Evolutionary conservation across 2,113 vertebrate genomes (phyloP).

Genomic region (Chinchilla lanigera): DNA sequence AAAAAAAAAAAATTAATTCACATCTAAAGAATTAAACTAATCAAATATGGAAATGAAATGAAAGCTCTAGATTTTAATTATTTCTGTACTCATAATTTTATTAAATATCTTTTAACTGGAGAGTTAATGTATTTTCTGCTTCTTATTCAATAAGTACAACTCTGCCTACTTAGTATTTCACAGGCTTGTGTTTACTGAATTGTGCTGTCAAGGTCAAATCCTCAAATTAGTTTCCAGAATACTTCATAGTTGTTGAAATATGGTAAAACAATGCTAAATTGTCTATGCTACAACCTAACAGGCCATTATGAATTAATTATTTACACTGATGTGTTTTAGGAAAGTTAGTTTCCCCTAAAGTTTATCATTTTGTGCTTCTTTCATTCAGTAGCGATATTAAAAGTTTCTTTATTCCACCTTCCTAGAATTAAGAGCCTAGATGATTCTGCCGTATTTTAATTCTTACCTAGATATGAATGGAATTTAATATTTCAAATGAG

Average conservation of each 20-base stretch:
- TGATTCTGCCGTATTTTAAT: background rate
- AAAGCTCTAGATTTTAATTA: conserved; percentile 47
- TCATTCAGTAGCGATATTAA: background rate
- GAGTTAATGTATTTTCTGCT: conserved; percentile 43
- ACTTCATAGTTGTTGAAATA: conserved; percentile 12
- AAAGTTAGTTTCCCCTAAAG: background rate
- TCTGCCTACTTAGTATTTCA: conserved; percentile 34
- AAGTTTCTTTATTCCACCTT: background rate
- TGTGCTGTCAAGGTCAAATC: conserved; percentile 35
- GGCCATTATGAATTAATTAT: background rate
- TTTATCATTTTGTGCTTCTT: background rate
- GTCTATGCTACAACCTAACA: conserved; percentile 23
- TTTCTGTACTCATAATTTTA: conserved; percentile 40
- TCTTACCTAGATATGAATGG: background rate
- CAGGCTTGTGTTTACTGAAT: background rate
- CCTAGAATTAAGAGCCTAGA: background rate
- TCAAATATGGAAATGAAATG: background rate
- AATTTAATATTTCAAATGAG: conserved; percentile 7
- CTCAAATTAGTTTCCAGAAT: conserved; percentile 59
- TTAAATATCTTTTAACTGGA: conserved; percentile 51
- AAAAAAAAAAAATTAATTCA: too few species aligned
- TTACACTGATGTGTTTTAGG: background rate
- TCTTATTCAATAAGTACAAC: conserved; percentile 46
- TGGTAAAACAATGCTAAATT: background rate
- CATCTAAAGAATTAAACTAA: conserved; percentile 37